phyloP scores from a whole-genome alignment of 2,888 invertebrate genomes.

The Brachypalpus laphriformis region DNA sequence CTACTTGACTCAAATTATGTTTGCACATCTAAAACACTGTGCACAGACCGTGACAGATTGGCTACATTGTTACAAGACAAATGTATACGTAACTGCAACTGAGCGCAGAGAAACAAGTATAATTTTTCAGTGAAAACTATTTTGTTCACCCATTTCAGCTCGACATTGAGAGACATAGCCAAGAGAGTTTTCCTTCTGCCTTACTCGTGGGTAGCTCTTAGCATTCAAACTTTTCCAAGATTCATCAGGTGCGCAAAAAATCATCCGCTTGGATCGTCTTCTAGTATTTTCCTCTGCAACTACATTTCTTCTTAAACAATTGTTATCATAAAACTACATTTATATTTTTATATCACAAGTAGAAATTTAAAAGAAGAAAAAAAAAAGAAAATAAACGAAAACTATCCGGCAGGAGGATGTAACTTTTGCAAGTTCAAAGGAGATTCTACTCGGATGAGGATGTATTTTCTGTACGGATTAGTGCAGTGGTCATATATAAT shows the following conservation, averaged over 20 bases:
- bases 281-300: conserved; percentile 46
- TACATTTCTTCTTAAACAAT: conserved; percentile 47
- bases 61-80: conserved; percentile 38
- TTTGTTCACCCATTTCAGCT: conserved; percentile 23
- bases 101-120: conserved; percentile 30
- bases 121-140: conserved; percentile 34
- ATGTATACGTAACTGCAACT: neutral
- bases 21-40: conserved; percentile 36
- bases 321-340: conserved; percentile 62
- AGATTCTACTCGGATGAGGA: conserved; percentile 38
- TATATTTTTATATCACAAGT: conserved; percentile 55
- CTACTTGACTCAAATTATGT: conserved; percentile 43
- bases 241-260: conserved; percentile 65
- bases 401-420: conserved; percentile 31
- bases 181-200: conserved; percentile 13
- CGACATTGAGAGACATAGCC: conserved; percentile 2
- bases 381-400: neutral
- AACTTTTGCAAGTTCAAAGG: conserved; percentile 60
- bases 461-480: conserved; percentile 57
- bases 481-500: conserved; percentile 57
- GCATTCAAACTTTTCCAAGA: conserved; percentile 43
- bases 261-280: conserved; percentile 55
- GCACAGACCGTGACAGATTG: conserved; percentile 52
- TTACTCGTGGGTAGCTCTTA: neutral
- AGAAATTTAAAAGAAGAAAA: neutral